A percentile compares a stretch with the other conserved stretches of the same genome.
Conservation (phyloP, 2,797 vertebrate genomes). For the Lateolabrax maculatus region DNA sequence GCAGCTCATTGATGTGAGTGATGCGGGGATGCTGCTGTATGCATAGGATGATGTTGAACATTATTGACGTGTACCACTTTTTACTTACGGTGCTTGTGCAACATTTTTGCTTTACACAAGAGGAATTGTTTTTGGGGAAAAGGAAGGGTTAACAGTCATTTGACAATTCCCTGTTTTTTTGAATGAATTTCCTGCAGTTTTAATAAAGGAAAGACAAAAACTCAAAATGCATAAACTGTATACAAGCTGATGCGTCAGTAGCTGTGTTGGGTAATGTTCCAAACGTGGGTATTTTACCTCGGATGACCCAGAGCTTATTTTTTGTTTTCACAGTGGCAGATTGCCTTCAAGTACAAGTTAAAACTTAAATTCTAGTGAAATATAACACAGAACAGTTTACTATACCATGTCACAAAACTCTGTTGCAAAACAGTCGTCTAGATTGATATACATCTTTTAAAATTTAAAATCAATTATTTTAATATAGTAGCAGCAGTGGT, state of each 20-base stretch:
- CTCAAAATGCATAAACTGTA: not conserved
- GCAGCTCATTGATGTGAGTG: slow-evolving; percentile 95
- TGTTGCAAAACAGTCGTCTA: not conserved
- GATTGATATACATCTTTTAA: not conserved
- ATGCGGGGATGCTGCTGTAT: not conserved
- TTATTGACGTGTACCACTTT: not conserved
- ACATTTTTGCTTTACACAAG: not conserved
- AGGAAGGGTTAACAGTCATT: not conserved
- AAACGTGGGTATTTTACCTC: not conserved
- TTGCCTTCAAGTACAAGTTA: not conserved
- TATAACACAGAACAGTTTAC: not conserved
- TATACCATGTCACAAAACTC: not conserved
- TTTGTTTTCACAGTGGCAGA: not conserved
- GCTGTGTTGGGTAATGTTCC: not conserved
- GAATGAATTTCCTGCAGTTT: not conserved
- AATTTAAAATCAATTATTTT: not conserved
- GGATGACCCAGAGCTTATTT: not conserved
- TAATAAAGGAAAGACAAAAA: not conserved
- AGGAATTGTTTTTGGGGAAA: not conserved
- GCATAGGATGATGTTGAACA: not conserved
- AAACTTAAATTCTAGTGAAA: not conserved
- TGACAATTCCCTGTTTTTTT: not conserved
- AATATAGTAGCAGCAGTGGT: not conserved
- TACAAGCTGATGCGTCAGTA: too few relatives aligned
- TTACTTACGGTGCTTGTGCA: not conserved